Percentiles rank a stretch among this genome's conserved stretches.
phyloP scores from a whole-genome alignment of 2,888 invertebrate genomes.

The Bellardia bayeri region DNA sequence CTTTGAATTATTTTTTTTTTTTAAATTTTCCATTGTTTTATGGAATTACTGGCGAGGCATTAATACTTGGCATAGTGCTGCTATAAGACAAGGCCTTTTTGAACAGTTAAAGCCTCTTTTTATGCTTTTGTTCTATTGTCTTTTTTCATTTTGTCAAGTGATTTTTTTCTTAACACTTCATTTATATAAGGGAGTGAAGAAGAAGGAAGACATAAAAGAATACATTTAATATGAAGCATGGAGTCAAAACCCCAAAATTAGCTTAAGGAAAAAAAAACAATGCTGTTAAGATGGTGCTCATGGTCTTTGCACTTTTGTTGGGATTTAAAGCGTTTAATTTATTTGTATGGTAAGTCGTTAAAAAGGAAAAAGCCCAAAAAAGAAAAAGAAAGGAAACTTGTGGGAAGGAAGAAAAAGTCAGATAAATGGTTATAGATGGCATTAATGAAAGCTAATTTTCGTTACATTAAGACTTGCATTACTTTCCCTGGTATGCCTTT shows the following conservation, averaged over 20 bases:
- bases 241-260: slow-evolving; percentile 68
- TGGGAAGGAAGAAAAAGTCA: slow-evolving; percentile 13
- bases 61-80: slow-evolving; percentile 38
- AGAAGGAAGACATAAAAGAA: slow-evolving; percentile 14
- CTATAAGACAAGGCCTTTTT: slow-evolving; percentile 37
- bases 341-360: slow-evolving; percentile 58
- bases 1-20: slow-evolving; percentile 12
- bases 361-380: not conserved
- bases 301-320: slow-evolving; percentile 68
- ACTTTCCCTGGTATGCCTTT: not conserved
- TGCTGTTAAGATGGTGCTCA: slow-evolving; percentile 66
- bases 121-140: slow-evolving; percentile 41
- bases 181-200: slow-evolving; percentile 27
- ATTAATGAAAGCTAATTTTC: slow-evolving; percentile 52
- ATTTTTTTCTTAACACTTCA: slow-evolving; percentile 56
- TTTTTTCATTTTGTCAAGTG: slow-evolving; percentile 42
- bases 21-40: slow-evolving; percentile 44
- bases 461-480: slow-evolving; percentile 19
- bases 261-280: slow-evolving; percentile 63
- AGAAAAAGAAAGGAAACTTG: not conserved
- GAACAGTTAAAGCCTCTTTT: slow-evolving; percentile 29
- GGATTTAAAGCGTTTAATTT: slow-evolving; percentile 66
- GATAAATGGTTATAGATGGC: slow-evolving; percentile 29
- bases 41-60: slow-evolving; percentile 14
- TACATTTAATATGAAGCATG: slow-evolving; percentile 31